A percentile compares a stretch with the other conserved stretches of the same genome.
Evolutionary conservation across 2,113 vertebrate species (phyloP).

Genomic region (Prinia subflava): DNA sequence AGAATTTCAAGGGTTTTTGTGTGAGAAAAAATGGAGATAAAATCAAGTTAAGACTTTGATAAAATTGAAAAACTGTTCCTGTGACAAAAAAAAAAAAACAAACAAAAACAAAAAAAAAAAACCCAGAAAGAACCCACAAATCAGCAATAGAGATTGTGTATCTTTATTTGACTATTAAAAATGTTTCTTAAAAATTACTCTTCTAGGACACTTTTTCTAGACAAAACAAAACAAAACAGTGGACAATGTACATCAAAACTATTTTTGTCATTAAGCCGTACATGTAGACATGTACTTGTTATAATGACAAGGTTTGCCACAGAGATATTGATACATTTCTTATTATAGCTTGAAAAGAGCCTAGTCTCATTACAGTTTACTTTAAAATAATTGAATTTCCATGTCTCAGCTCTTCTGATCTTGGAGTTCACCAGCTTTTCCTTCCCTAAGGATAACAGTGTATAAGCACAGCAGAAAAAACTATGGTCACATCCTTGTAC

Average conservation of each 20-base stretch:
- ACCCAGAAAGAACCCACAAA: no score
- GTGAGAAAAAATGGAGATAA: neutral
- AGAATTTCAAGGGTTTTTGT: neutral
- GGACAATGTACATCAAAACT: neutral
- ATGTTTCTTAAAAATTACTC: neutral
- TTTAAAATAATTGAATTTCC: neutral
- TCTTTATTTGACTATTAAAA: neutral
- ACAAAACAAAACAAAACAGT: neutral
- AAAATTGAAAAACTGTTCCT: neutral
- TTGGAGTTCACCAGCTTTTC: neutral
- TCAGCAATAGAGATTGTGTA: rapidly evolving
- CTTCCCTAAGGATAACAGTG: neutral
- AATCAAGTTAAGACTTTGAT: neutral
- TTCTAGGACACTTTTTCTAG: neutral
- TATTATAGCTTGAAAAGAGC: neutral
- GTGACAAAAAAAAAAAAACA: neutral
- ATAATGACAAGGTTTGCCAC: neutral
- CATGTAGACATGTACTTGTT: neutral
- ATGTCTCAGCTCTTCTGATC: neutral
- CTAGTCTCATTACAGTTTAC: neutral
- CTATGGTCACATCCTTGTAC: neutral
- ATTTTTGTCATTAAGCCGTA: neutral
- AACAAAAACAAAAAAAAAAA: neutral
- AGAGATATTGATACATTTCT: neutral
- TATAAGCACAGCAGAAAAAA: neutral